Evolutionary conservation across 2,797 vertebrate species (phyloP), one percentile per base, ranked within the genome.

Genomic region (Paedocypris micromegethes): DNA sequence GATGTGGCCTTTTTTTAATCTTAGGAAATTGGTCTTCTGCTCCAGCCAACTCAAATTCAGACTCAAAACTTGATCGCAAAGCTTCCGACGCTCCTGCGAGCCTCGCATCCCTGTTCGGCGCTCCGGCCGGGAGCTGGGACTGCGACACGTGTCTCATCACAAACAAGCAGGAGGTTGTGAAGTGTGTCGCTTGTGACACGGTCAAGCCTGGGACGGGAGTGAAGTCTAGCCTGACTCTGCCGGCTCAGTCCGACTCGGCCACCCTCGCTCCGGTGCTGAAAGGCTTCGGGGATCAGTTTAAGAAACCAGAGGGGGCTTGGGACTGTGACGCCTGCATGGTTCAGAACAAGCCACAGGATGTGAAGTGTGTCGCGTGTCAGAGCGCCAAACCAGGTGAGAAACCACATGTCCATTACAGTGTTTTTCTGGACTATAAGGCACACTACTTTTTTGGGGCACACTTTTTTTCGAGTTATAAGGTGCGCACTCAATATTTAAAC

Each of bases 91-190:
- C 68, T 40, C 7, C 70, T 4, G 60, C 64, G 42, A 82, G 65
- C 41, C 53, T 78, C 38, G 75, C 78, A 42, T 59, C 78, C n/a
- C 72, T 85, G 68, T 95, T 95, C 76, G 89, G 93, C 79, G 80
- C 89, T 59, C 80, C 86, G 37, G 75, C 85, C 42, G 94, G 89
- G 70, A 92, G 81, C 0, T 99, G 97, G 97, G 94, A 97, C 48
- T 98, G 97, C 79, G 96, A 98, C 76, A 98, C 93, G 1, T 99
- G 97, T 84, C 86, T 98, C 73, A 94, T 99, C 57, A 88, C 85
- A 53, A 99, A 99, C 84, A 98, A 95, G 83, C 83, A 91, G 0
- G 96, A 99, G 68, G 90, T 85, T 9, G 86, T 93, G 42, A 98
- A 96, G 83, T 99, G 97, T 71, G 83, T 98, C 78, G 96, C 96